These are phyloP conservation scores for Hirtodrosophila trivittata DNA, from an alignment of 2,888 invertebrate genomes.

Conservation along the genomic window DNA sequence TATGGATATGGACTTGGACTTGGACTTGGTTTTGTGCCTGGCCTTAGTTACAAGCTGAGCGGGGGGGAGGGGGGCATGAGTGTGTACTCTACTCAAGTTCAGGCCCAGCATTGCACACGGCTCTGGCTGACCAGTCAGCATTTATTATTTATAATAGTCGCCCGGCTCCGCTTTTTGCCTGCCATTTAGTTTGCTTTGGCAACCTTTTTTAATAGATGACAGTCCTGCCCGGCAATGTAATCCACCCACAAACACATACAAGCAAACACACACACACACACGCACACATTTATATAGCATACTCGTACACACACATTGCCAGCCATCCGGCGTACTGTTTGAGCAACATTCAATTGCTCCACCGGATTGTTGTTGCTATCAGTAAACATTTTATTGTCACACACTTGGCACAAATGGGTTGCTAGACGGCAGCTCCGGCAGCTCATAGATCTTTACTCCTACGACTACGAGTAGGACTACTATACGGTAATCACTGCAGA, in stretches of 20 bases:
- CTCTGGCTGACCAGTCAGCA: conserved; percentile 75
- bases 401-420: conserved; percentile 77
- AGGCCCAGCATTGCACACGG: conserved; percentile 4
- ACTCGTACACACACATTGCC: conserved; percentile 41
- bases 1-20: not conserved
- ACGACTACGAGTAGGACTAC: no score
- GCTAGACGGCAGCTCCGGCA: conserved; percentile 27
- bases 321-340: conserved; percentile 61
- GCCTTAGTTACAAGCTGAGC: no score
- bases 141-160: conserved; percentile 79
- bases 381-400: conserved; percentile 80
- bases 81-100: conserved; percentile 20
- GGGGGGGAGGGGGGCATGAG: not conserved
- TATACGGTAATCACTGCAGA: conserved; percentile 69
- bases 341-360: conserved; percentile 75
- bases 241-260: conserved; percentile 9
- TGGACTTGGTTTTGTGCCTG: not conserved
- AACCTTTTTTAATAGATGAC: conserved; percentile 77
- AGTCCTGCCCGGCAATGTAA: conserved; percentile 28
- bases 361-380: conserved; percentile 59
- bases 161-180: conserved; percentile 65
- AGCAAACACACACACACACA: conserved; percentile 9
- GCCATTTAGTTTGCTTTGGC: conserved; percentile 60
- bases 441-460: conserved; percentile 60
- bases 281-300: conserved; percentile 7